Evolutionary conservation across 92 coral and sea anemone genomes (phyloP), one percentile per base, ranked within the genome.

Genomic region (Palythoa caribaeorum): DNA sequence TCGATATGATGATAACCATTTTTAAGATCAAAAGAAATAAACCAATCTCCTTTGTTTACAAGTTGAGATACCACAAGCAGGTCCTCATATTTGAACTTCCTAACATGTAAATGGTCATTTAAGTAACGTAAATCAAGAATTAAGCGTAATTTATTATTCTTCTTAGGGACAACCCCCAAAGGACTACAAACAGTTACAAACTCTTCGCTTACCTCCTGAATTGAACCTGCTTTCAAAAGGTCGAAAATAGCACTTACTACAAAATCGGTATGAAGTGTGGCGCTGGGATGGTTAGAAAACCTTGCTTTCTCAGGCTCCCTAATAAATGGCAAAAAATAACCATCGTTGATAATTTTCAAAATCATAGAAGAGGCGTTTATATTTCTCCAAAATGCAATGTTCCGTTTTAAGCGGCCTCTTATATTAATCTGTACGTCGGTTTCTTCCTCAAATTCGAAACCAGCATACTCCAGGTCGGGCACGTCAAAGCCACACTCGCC

Each of bases 1-100:
- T 87, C 91, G 57, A 91, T 77, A 76, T 91, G 93, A 71, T 91
- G 93, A 78, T 91, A 91, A 35, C 93, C 93, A 91, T 91, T 91
- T 20, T 52, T 10, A 1, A 87, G 72, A 47, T 87, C 90, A 55
- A 91, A 87, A 19, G 88, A 72, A 20, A 91, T 57, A 28, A 87
- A 87, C 93, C 93, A 91, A 38, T 86, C 89, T 5, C 89, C 89
- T 36, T 73, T 74, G 55, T 83, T 1, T 11, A 20, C 83, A 38
- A 86, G 17, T 21, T 84, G 89, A 14, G 74, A 86, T 1, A 86
- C 74, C 1, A 76, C 71, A 15, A 71, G 21, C 78, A 36, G 17
- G 48, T 35, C 50, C 48, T 35, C 47, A 13, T 71, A 71, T 35
- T 38, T 71, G 48, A 71, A 71, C 16, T 71, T 71, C 48, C 48